A percentile compares a stretch with the other conserved stretches of the same genome.
Evolutionary conservation across 1,140 invertebrate genomes (phyloP).

Genomic region (Lordiphosa mommai): DNA sequence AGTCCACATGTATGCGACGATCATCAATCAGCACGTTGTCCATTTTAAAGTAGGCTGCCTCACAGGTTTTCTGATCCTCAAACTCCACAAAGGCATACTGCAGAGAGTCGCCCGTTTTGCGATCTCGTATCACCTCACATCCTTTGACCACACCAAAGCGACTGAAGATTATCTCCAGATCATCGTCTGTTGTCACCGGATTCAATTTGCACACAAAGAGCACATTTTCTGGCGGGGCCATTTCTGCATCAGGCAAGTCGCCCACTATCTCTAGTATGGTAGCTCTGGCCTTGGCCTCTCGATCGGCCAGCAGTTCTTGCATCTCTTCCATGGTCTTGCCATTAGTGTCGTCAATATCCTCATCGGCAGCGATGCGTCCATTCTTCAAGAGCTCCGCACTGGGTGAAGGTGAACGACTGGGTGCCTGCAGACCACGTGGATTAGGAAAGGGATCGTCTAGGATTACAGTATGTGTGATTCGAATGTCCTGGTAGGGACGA

Average conservation of each 20-base stretch:
- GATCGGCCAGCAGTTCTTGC: constrained; percentile 92
- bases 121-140: constrained; percentile 98
- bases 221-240: constrained; percentile 99
- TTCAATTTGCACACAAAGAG: constrained; percentile 99
- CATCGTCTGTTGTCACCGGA: constrained; percentile 98
- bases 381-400: constrained; percentile 89
- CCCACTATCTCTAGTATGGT: constrained; percentile 99
- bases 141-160: constrained; percentile 96
- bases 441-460: constrained; percentile 98
- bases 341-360: constrained; percentile 94
- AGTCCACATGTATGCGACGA: constrained; percentile 98
- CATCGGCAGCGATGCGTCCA: constrained; percentile 95
- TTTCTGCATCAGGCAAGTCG: constrained; percentile 97
- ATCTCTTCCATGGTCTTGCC: constrained; percentile 92
- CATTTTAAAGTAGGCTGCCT: constrained; percentile 99
- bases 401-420: constrained; percentile 92
- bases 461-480: constrained; percentile 98
- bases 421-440: constrained; percentile 87
- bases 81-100: constrained; percentile 99
- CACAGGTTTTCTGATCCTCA: constrained; percentile 95
- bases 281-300: constrained; percentile 97
- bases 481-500: constrained; percentile 96
- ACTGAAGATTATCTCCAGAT: constrained; percentile 98
- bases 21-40: constrained; percentile 99
- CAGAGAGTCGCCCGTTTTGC: constrained; percentile 94